Evolutionary conservation across 2,888 invertebrate species (phyloP), one percentile per base, ranked within the genome.

Genomic region (Gnatocerus cornutus): DNA sequence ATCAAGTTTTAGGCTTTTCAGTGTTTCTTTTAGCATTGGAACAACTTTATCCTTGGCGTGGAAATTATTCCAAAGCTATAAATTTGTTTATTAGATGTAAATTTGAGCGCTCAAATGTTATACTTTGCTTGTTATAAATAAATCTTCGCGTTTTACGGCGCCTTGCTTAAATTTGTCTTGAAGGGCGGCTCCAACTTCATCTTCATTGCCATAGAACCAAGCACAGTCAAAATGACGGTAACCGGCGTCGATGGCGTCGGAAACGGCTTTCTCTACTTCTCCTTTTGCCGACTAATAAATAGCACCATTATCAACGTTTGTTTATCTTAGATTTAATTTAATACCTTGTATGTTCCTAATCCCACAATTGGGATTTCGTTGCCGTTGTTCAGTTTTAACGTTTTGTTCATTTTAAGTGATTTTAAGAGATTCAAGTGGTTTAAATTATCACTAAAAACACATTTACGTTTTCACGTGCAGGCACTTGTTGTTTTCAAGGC

Each of bases 151-250:
- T 74, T 88, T 91, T 0, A 92, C 87, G 1, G 87, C 86, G 0
- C 91, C 91, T 53, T 90, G 89, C 0, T 83, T 78, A 1, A 92
- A 87, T 83, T 91, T 92, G 64, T 86, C 84, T 10, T 86, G 84
- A 8, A 93, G 55, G 9, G 74, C 81, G 64, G 84, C 83, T 0
- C 90, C 90, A 0, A 90, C 87, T 79, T 89, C 86, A 3, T 79
- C 78, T 79, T 89, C 89, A 61, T 89, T 88, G 0, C 84, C 86
- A 78, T 91, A 91, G n/a, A 86, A 82, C 52, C 87, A 86, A 0
- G 91, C 91, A 5, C 90, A 89, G 78, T 92, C 91, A 10, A 92
- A 87, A 76, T 90, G 90, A 0, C 90, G 84, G 80, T 91, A 91
- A 0, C 91, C 91, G 1, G 86, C 86, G 70, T 89, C 88, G 30